Evolutionary conservation across 2,888 invertebrate species (phyloP), one percentile per base, ranked within the genome.

Genomic region (Leptinotarsa tumamoca): DNA sequence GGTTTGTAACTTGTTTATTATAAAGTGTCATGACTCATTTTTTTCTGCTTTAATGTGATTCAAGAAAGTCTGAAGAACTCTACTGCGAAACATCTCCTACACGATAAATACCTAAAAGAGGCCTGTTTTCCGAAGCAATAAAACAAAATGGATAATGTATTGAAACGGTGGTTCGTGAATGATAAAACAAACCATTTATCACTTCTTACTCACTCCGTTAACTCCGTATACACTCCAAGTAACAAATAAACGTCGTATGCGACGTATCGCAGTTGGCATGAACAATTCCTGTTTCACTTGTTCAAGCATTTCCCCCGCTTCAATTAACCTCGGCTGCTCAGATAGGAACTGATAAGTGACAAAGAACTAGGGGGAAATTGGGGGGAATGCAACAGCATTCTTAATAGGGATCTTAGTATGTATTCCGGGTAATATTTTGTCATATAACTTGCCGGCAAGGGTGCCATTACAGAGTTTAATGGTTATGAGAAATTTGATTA

Each of bases 271-370:
- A 71, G 76, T 73, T 75, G 75, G 75, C 78, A 73, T 70, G 73
- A 78, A 75, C 73, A 78, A 78, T 78, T 73, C 78, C 61, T 68
- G 61, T 75, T 78, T 75, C 68, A 71, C 67, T 79, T 76, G 78
- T 80, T 80, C 77, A 78, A 72, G 75, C 74, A 76, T 80, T 80
- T 73, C 80, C 79, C 74, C 73, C 74, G 75, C 70, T 78, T 80
- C 80, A 80, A 80, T 80, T 79, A 79, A 78, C 77, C 76, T 77
- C 78, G 72, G 69, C 72, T 51, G 33, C 49, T 50, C 49, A 61
- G 78, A 77, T 75, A 74, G 75, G 58, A 61, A 61, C 74, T 68
- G 78, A 78, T 78, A 79, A 75, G 73, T 73, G 49, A 51, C 67
- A 43, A 49, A 58, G 70, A 58, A 58, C 49, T 17, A 70, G 51